Percentiles rank a stretch among this genome's conserved stretches.
Conservation (phyloP, 1,140 invertebrate genomes). For the Hycleus phaleratus region DNA sequence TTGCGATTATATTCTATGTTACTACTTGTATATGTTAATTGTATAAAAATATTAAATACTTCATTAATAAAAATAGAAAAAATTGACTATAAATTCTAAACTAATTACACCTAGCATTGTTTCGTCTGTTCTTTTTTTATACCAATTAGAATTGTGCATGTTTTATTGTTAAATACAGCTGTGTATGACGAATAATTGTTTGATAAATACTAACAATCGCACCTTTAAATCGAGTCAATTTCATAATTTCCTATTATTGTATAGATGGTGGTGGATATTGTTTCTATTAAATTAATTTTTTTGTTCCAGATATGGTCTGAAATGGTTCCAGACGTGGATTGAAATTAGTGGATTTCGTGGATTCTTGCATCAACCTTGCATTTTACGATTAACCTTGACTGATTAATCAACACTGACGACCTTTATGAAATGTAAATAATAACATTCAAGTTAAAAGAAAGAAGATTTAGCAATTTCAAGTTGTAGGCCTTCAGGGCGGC, state of each 20-base stretch:
- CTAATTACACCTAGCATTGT: not conserved
- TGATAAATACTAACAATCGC: not conserved
- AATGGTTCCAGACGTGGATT: too few species aligned
- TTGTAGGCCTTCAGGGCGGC: too few species aligned
- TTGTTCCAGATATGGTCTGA: too few species aligned
- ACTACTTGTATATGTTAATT: constrained; percentile 32
- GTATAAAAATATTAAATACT: constrained; percentile 26
- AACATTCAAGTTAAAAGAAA: too few species aligned
- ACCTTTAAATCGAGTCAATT: not conserved
- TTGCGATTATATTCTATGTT: constrained; percentile 9
- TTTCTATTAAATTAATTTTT: too few species aligned
- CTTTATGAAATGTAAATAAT: too few species aligned
- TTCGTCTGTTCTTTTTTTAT: constrained; percentile 1
- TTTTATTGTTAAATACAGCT: constrained; percentile 10
- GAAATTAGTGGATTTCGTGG: too few species aligned
- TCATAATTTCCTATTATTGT: not conserved
- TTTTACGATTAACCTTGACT: too few species aligned
- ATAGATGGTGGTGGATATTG: not conserved
- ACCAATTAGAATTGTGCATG: constrained; percentile 10
- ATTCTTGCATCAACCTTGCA: too few species aligned
- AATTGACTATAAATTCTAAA: constrained; percentile 15
- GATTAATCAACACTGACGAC: too few species aligned
- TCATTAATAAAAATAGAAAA: constrained; percentile 7
- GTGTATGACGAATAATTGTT: constrained; percentile 4
- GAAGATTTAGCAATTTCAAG: too few species aligned